Conservation (phyloP, 2,797 vertebrate species). For the Propithecus deckenii region DNA sequence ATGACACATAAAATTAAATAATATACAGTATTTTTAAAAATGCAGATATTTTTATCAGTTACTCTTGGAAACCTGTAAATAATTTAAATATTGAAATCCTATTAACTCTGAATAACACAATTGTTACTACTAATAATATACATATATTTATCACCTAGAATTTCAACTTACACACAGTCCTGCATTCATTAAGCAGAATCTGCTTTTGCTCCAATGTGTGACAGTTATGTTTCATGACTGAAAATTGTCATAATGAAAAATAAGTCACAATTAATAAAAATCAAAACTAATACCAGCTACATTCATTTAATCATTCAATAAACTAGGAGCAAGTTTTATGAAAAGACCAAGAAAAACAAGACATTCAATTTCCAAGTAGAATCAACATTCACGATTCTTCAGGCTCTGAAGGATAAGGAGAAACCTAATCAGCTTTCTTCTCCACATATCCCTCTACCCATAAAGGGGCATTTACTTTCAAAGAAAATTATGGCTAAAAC, state of each 20-base stretch:
- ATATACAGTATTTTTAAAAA: not conserved
- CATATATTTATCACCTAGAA: not conserved
- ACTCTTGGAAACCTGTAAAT: not conserved
- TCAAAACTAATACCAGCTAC: constrained; percentile 91
- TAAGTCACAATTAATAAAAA: constrained; percentile 96
- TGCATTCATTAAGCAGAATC: constrained; percentile 38
- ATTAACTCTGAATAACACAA: constrained; percentile 33
- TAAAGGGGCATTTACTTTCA: not conserved
- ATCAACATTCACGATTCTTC: constrained; percentile 69
- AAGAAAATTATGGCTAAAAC: not conserved
- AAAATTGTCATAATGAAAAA: constrained; percentile 98
- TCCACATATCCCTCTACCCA: not conserved
- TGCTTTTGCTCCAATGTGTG: constrained; percentile 69
- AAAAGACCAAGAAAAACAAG: constrained; percentile 82
- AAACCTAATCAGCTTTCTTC: not conserved
- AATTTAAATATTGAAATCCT: not conserved
- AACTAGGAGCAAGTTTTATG: constrained; percentile 82
- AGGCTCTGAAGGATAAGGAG: constrained; percentile 40
- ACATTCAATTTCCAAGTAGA: constrained; percentile 85
- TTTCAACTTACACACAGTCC: not conserved
- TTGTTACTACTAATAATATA: not conserved
- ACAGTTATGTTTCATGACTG: constrained; percentile 91
- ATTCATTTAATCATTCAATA: constrained; percentile 94
- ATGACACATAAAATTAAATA: not conserved
- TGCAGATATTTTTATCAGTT: not conserved